Evolutionary conservation across 2,888 invertebrate species (phyloP).

Genomic region (Stenotaenia linearis): DNA sequence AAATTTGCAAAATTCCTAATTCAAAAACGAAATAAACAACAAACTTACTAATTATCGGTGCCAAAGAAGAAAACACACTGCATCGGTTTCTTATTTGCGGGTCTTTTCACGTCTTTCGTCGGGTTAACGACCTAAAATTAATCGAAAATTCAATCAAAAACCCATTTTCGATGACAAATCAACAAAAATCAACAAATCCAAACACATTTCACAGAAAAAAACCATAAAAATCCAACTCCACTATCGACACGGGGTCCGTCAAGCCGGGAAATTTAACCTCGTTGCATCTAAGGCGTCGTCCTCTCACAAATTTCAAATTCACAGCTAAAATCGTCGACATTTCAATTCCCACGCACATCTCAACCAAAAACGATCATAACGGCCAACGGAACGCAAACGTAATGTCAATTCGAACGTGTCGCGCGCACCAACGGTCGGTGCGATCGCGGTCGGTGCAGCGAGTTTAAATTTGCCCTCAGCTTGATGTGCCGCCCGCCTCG

Average conservation of each 20-base stretch:
- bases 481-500: constrained; percentile 8
- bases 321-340: background rate
- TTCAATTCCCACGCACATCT: too few relatives aligned
- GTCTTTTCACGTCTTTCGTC: constrained; percentile 67
- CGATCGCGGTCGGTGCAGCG: background rate
- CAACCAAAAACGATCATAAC: too few relatives aligned
- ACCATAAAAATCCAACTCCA: background rate
- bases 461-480: constrained; percentile 26
- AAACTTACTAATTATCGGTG: constrained; percentile 87
- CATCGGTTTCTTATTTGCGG: constrained; percentile 62
- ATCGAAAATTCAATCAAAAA: background rate
- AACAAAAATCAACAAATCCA: background rate
- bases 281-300: constrained; percentile 12
- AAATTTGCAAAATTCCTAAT: background rate
- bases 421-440: background rate
- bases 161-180: background rate
- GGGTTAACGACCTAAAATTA: constrained; percentile 68
- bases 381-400: too few relatives aligned
- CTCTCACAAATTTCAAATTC: background rate
- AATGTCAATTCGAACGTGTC: background rate
- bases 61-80: constrained; percentile 93
- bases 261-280: background rate
- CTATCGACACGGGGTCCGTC: background rate
- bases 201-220: background rate
- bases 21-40: background rate